A percentile compares a stretch with the other conserved stretches of the same genome.
phyloP scores from a whole-genome alignment of 2,113 vertebrate species.

The Forbesichthys papilliferus region DNA sequence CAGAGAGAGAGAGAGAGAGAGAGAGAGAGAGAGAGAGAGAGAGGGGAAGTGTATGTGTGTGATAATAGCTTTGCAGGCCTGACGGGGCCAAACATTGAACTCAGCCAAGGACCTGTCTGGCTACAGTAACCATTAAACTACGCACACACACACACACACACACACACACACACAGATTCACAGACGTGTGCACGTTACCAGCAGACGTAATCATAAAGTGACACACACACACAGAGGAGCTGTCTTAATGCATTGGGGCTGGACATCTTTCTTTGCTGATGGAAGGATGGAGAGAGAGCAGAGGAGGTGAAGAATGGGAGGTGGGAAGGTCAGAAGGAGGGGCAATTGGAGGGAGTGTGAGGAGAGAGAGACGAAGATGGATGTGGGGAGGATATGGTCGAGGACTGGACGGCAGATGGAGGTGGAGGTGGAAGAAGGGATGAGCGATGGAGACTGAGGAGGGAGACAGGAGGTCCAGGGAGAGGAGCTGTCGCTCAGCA shows the following conservation, averaged over 20 bases:
- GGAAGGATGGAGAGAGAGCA: constrained; percentile 6
- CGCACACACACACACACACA: background rate
- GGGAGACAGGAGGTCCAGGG: background rate
- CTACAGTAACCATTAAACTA: background rate
- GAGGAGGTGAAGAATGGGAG: background rate
- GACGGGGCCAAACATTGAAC: too few relatives aligned
- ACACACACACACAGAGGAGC: too few relatives aligned
- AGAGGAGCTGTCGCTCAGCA: background rate
- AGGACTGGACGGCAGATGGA: background rate
- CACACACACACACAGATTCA: background rate
- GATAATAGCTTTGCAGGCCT: too few relatives aligned
- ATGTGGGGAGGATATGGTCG: background rate
- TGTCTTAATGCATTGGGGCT: too few relatives aligned
- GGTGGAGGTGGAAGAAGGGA: background rate
- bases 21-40: too few relatives aligned
- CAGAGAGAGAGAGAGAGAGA: constrained; percentile 12
- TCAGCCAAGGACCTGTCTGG: too few relatives aligned
- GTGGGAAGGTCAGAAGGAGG: background rate
- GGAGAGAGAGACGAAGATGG: background rate
- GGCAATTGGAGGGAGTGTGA: background rate
- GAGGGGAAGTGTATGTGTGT: background rate
- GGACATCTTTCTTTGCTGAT: background rate
- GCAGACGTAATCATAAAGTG: too few relatives aligned
- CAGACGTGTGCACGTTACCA: too few relatives aligned
- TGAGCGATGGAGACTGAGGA: background rate